Base-by-base conservation (phyloP, 1,140 invertebrate species). In the Bombyx mori region DNA sequence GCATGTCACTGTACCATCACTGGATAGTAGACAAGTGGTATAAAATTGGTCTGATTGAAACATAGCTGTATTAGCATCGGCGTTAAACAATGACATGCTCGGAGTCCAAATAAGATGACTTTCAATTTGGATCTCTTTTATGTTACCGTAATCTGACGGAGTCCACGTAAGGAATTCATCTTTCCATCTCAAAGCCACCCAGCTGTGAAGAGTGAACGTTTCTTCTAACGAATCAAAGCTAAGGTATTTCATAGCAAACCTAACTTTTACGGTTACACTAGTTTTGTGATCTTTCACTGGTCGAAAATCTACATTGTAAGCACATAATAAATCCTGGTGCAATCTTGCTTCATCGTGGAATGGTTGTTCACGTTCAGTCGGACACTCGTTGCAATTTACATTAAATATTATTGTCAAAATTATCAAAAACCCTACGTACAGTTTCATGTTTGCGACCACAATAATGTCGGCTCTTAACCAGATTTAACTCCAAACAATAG, bases 1-100 rank as follows among this genome's bases (percentile, higher is more conserved):
- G 61, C 90, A 90, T 0, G 73, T 77, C 0, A 90, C 86, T 1
- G 49, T 65, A 1, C 89, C 89, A 3, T 69, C 73, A 54, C 68
- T 69, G 1, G 53, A 54, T 4, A 90, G 56, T 42, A 83, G 61
- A 57, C 89, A 91, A 3, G 77, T 83, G 6, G 81, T 77, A 48
- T 76, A 84, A 56, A 86, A 66, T 10, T 63, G 61, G 42, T 85
- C 78, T 2, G 75, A 73, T 43, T 73, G 70, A 56, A 77, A 82
- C 44, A 65, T 56, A 0, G 70, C 53, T 45, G 22, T 35, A 6
- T 8, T 56, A 1, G 77, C 72, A 52, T 84, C 81, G 7, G 84
- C 74, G 48, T 87, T 87, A 51, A 82, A 87, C 12, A 84, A 54
- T 6, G 82, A 61, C 74, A 87, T 69, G 5, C 69, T 63, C 42